Evolutionary conservation across 2,888 invertebrate genomes (phyloP).

Genomic region (Himalopsyche tibetana): DNA sequence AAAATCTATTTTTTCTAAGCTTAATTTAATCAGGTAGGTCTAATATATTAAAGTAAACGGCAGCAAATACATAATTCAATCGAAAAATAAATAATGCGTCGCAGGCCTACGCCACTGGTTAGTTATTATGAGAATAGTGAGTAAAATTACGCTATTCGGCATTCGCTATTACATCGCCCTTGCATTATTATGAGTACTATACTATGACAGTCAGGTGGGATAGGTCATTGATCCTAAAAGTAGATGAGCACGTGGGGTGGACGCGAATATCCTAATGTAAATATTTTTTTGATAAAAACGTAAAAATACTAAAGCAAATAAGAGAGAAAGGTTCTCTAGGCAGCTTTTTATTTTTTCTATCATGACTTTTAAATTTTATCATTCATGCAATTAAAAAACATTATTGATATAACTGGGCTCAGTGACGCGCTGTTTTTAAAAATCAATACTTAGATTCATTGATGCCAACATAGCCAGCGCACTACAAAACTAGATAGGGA

Average conservation of each 20-base stretch:
- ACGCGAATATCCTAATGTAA: background rate
- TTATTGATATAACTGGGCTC: slow-evolving; percentile 27
- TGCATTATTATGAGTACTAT: slow-evolving; percentile 27
- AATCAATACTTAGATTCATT: slow-evolving; percentile 41
- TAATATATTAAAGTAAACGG: too few relatives aligned
- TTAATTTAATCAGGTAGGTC: too few relatives aligned
- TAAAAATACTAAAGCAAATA: too few relatives aligned
- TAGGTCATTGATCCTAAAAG: slow-evolving; percentile 59
- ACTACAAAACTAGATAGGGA: background rate
- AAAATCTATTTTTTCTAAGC: too few relatives aligned
- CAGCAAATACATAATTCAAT: too few relatives aligned
- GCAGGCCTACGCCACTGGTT: slow-evolving; percentile 7
- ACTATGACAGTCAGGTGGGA: slow-evolving; percentile 45
- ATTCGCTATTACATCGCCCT: slow-evolving; percentile 38
- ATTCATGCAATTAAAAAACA: slow-evolving; percentile 30
- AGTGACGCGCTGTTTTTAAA: slow-evolving; percentile 46
- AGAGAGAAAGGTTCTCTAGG: too few relatives aligned
- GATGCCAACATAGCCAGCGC: slow-evolving; percentile 14
- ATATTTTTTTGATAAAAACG: too few relatives aligned
- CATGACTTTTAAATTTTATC: slow-evolving; percentile 7
- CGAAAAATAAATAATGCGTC: too few relatives aligned
- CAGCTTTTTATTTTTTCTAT: background rate
- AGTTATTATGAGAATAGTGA: slow-evolving; percentile 27
- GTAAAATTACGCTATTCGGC: slow-evolving; percentile 31
- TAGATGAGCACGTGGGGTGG: slow-evolving; percentile 54